phyloP scores from a whole-genome alignment of 2,888 invertebrate species.

The Drosophila atripex region DNA sequence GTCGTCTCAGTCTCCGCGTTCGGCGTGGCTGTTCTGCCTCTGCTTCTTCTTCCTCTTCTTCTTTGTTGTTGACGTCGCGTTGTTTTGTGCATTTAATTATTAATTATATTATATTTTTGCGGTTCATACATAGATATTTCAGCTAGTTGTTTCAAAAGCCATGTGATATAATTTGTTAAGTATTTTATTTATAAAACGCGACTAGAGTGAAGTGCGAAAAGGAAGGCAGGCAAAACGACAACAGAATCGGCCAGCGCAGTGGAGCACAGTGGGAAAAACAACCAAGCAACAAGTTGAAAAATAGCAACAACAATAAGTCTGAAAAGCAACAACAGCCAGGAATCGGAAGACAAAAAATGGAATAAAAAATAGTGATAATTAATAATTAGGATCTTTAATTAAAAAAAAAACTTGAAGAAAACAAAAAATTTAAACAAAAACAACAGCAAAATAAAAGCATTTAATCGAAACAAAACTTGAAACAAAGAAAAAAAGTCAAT shows the following conservation, averaged over 20 bases:
- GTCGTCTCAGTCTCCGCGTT: constrained; percentile 10
- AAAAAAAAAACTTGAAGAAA: neutral
- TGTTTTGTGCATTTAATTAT: constrained; percentile 29
- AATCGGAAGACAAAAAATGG: constrained; percentile 11
- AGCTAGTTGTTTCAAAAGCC: constrained; percentile 46
- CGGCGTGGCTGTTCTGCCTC: constrained; percentile 46
- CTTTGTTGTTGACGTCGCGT: constrained; percentile 40
- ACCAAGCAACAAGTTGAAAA: constrained; percentile 9
- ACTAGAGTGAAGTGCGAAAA: constrained; percentile 10
- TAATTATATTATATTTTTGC: constrained; percentile 23
- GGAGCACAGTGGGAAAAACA: constrained; percentile 9
- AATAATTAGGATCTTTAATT: neutral
- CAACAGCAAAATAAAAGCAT: neutral
- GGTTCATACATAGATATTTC: constrained; percentile 15
- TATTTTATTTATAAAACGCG: constrained; percentile 66
- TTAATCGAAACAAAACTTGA: neutral
- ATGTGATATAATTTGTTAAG: constrained; percentile 78
- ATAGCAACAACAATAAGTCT: constrained; percentile 18
- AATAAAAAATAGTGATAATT: neutral
- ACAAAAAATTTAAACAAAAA: too few species aligned
- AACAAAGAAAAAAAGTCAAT: neutral
- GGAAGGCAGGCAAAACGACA: constrained; percentile 11
- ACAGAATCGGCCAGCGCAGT: constrained; percentile 12
- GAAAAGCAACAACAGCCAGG: neutral
- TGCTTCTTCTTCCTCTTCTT: constrained; percentile 7